phyloP scores from a whole-genome alignment of 2,113 vertebrate genomes.

The Salminus brasiliensis region DNA sequence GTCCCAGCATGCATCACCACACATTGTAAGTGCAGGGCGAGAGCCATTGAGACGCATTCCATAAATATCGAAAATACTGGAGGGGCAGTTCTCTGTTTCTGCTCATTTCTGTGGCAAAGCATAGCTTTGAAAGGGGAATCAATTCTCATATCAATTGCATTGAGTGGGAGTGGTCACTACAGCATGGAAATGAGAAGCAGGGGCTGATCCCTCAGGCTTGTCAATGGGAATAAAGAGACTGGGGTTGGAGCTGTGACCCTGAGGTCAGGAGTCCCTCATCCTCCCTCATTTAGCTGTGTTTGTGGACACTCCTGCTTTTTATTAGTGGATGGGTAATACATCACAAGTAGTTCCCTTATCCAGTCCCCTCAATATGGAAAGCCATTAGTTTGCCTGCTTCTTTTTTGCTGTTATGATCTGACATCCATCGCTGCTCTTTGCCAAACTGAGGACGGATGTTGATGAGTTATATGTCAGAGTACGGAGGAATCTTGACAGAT shows the following conservation, averaged over 20 bases:
- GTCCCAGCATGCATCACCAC: not conserved
- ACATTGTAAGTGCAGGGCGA: constrained; percentile 1
- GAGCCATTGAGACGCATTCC: constrained; percentile 19
- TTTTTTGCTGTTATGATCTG: not conserved
- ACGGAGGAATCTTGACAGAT: too few species aligned
- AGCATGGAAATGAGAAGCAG: constrained; percentile 52
- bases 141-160: constrained; percentile 48
- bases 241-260: constrained; percentile 47
- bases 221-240: constrained; percentile 54
- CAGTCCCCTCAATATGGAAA: constrained; percentile 30
- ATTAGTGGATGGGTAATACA: constrained; percentile 49
- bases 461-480: not conserved
- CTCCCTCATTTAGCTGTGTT: constrained; percentile 62
- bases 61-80: constrained; percentile 9
- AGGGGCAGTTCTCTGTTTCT: constrained; percentile 2
- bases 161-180: constrained; percentile 45
- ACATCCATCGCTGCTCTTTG: not conserved
- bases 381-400: constrained; percentile 5
- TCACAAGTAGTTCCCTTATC: constrained; percentile 34
- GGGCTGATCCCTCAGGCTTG: constrained; percentile 43
- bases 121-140: constrained; percentile 21
- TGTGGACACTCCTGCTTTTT: constrained; percentile 64
- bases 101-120: not conserved
- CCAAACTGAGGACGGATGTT: not conserved
- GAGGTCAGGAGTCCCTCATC: constrained; percentile 58